phyloP scores from a whole-genome alignment of 2,113 vertebrate genomes.

The Cranoglanis bouderius region DNA sequence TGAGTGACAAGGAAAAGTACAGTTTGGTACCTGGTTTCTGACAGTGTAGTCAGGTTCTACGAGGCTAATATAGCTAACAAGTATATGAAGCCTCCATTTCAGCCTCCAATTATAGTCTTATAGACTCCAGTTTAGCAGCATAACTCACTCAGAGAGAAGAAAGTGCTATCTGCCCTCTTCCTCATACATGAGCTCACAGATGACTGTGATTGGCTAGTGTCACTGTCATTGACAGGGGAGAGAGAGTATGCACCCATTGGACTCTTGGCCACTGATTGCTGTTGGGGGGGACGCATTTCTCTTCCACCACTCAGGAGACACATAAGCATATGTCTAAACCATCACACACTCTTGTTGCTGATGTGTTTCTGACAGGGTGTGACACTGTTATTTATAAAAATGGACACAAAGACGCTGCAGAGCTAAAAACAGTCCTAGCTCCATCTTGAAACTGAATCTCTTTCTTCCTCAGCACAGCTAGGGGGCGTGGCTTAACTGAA shows the following conservation, averaged over 20 bases:
- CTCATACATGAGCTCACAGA: not conserved
- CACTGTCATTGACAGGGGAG: not conserved
- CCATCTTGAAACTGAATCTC: not conserved
- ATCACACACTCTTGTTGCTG: not conserved
- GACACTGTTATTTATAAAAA: not conserved
- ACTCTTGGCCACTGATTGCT: not conserved
- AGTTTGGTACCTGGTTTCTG: too few relatives aligned
- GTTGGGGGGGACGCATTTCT: not conserved
- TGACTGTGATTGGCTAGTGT: not conserved
- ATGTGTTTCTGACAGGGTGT: not conserved
- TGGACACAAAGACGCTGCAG: too few relatives aligned
- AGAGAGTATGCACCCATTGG: not conserved
- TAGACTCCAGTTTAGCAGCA: too few relatives aligned
- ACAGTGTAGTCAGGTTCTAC: too few relatives aligned
- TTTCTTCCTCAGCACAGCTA: not conserved
- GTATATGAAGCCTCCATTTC: too few relatives aligned
- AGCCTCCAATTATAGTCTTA: too few relatives aligned
- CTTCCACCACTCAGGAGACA: not conserved
- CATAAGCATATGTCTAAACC: not conserved
- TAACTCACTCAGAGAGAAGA: too few relatives aligned
- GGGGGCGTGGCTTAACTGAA: not conserved
- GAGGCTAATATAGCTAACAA: too few relatives aligned
- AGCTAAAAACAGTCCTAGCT: not conserved
- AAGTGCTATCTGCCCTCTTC: not conserved
- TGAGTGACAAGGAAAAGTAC: too few relatives aligned